Evolutionary conservation across 2,113 vertebrate genomes (phyloP), one percentile per base, ranked within the genome.

Genomic region (Notiomystis cincta): DNA sequence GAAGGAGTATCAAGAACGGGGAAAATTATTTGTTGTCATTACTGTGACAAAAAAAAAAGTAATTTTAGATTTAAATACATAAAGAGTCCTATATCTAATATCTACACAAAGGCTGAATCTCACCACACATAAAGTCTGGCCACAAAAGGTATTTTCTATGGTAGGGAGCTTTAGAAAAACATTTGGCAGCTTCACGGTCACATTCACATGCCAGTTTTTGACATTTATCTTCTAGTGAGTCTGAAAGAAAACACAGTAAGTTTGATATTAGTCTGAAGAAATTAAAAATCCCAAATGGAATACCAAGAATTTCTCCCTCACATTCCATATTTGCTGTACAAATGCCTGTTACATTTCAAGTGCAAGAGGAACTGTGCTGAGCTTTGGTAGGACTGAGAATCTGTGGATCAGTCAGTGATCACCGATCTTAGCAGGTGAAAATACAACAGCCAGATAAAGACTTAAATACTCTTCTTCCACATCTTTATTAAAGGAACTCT

Each of bases 181-280:
- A 99, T 86, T 97, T 97, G 70, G 98, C 99, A 38, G 98, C 96
- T 53, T 99, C 96, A 79, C 96, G 96, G 98, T 99, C 99, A 87
- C 99, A 99, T 81, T 97, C 97, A 96, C 99, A 99, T 40, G 99
- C 89, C 69, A 98, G 94, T 95, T 98, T 98, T 87, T 99, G 98
- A 95, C 99, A 99, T 57, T 88, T 94, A 93, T 99, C 98, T 92
- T 98, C 93, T 75, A 98, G 82, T 20, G 98, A 97, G 54, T 98
- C 99, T 99, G 97, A 79, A 98, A 97, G 94, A 98, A 66, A 96
- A 95, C 83, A 87, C 93, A 92, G 21, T 19, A 37, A 83, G 38
- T 58, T 56, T 73, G 15, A 67, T 58, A 20, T 90, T 85, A 92
- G 75, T 54, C 37, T 92, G 67, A 90, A 67, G 51, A 56, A 80